Conservation (phyloP, 2,797 vertebrate genomes). For the Protosalanx chinensis region DNA sequence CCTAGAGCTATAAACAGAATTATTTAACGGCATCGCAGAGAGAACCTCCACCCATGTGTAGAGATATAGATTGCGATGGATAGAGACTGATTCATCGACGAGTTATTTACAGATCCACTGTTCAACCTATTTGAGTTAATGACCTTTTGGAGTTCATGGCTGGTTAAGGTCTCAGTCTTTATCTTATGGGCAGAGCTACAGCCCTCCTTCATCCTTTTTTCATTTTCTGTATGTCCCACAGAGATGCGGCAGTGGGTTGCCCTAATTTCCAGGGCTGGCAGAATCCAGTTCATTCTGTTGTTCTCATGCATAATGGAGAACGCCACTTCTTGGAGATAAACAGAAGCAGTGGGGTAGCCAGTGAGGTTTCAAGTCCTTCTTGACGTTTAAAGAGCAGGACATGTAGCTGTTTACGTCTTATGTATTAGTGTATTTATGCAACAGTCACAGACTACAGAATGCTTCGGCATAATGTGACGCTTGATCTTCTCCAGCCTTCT, state of each 20-base stretch:
- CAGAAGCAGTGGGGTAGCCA: neutral
- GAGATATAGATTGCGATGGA: no score
- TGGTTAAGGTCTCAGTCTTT: neutral
- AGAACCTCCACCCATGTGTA: no score
- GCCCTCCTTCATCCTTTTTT: slow-evolving; percentile 9
- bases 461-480: no score
- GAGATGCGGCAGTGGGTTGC: slow-evolving; percentile 35
- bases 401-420: neutral
- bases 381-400: neutral
- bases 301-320: slow-evolving; percentile 51
- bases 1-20: no score
- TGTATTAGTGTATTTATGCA: no score
- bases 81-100: neutral
- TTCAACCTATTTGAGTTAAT: neutral
- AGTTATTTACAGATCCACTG: neutral
- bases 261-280: slow-evolving; percentile 44
- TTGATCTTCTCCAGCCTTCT: neutral
- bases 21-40: no score
- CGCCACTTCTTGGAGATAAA: slow-evolving; percentile 14
- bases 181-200: slow-evolving; percentile 4
- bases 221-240: slow-evolving; percentile 34
- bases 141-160: neutral
- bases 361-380: neutral
- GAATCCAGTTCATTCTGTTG: slow-evolving; percentile 44
- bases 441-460: neutral